Evolutionary conservation across 1,140 invertebrate genomes (phyloP).

Genomic region (Drosophila tristis): DNA sequence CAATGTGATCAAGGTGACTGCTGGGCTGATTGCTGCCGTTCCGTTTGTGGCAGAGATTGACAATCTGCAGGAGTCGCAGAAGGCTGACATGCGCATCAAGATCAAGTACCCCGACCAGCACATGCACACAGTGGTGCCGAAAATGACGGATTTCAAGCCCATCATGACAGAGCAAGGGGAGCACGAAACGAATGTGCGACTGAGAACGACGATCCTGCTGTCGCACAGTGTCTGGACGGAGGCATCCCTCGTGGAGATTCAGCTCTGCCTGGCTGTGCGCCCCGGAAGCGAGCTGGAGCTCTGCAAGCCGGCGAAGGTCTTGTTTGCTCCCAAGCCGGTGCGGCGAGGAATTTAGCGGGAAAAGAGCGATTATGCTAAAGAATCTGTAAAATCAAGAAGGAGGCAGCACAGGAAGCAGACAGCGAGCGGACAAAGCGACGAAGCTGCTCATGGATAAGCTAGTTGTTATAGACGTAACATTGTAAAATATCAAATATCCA

Average conservation of each 20-base stretch:
- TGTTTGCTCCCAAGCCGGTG: conserved; percentile 94
- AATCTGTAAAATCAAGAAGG: not conserved
- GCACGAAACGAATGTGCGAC: conserved; percentile 87
- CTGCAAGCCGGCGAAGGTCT: conserved; percentile 95
- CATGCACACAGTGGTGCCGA: conserved; percentile 92
- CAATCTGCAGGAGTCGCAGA: conserved; percentile 89
- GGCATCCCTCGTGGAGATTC: conserved; percentile 94
- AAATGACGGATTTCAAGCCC: conserved; percentile 88
- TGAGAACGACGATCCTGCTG: conserved; percentile 89
- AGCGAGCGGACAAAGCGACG: no score
- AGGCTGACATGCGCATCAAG: conserved; percentile 89
- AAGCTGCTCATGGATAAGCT: no score
- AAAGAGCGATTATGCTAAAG: not conserved
- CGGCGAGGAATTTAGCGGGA: conserved; percentile 90
- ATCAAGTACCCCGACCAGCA: conserved; percentile 97
- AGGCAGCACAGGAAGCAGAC: no score
- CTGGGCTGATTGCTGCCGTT: conserved; percentile 94
- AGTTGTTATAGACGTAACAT: no score
- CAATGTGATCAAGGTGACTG: conserved; percentile 95
- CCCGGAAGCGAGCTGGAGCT: conserved; percentile 90
- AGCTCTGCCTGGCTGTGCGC: conserved; percentile 90
- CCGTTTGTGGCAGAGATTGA: conserved; percentile 93
- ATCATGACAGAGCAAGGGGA: conserved; percentile 83
- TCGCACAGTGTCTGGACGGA: conserved; percentile 96
- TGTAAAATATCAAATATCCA: not conserved